Evolutionary conservation across 2,797 vertebrate genomes (phyloP).

Genomic region (Lepidocolaptes lacrymiger): DNA sequence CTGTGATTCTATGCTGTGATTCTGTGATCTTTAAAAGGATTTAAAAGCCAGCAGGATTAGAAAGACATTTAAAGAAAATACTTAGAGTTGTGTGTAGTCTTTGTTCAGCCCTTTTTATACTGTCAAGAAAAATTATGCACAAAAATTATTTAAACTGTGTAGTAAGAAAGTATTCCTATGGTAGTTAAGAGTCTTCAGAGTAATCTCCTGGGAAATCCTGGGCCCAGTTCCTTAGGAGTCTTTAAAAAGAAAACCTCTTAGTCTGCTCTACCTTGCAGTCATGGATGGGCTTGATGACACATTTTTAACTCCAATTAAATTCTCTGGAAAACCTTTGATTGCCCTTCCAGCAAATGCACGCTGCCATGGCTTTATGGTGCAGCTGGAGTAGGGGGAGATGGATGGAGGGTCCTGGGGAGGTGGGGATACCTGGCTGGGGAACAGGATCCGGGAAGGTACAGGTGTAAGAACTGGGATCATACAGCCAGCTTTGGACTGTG

Average conservation of each 20-base stretch:
- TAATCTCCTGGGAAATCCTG: not conserved
- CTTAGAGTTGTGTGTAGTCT: not conserved
- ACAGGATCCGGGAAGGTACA: rapidly evolving
- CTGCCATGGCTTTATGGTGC: rapidly evolving
- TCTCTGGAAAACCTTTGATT: not conserved
- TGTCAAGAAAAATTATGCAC: not conserved
- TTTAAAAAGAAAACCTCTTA: not conserved
- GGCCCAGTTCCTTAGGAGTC: not conserved
- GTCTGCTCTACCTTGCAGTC: not conserved
- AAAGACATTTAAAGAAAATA: not conserved
- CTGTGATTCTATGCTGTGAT: not conserved
- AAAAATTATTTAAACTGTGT: not conserved
- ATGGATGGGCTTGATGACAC: not conserved
- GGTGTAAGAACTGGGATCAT: not conserved
- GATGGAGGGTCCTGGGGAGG: not conserved
- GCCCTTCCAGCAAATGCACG: rapidly evolving
- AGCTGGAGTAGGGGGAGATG: rapidly evolving
- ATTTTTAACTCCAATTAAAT: not conserved
- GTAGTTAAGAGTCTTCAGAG: not conserved
- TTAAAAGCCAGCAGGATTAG: not conserved
- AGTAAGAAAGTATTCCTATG: not conserved
- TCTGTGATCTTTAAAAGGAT: not conserved
- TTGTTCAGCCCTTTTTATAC: not conserved
- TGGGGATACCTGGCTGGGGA: not conserved
- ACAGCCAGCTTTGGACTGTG: no score